phyloP scores from a whole-genome alignment of 2,888 invertebrate genomes.

The Metellina segmentata region DNA sequence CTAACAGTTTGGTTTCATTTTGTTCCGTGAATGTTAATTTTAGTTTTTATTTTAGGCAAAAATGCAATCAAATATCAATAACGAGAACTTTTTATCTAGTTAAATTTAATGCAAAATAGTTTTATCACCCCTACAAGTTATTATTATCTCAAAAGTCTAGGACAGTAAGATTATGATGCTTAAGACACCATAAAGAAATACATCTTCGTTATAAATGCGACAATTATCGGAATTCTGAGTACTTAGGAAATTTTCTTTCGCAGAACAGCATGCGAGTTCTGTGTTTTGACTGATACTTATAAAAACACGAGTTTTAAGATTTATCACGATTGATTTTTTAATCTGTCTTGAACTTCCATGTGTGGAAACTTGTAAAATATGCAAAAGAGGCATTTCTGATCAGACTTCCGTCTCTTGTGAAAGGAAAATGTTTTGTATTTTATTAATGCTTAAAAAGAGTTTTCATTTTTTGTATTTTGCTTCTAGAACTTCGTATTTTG shows the following conservation, averaged over 20 bases:
- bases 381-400: constrained; percentile 9
- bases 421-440: constrained; percentile 7
- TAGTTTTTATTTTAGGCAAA: too few species aligned
- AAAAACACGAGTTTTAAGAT: background rate
- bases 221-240: constrained; percentile 9
- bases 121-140: background rate
- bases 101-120: constrained; percentile 21
- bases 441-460: background rate
- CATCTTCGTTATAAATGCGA: constrained; percentile 25
- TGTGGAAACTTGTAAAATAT: constrained; percentile 20
- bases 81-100: background rate
- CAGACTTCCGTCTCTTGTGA: constrained; percentile 6
- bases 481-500: background rate
- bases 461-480: background rate
- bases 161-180: background rate
- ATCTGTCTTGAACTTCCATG: constrained; percentile 2
- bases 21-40: too few species aligned
- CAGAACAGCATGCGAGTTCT: background rate
- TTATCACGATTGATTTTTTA: constrained; percentile 17
- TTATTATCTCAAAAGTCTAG: background rate
- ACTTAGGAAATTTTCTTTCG: constrained; percentile 14
- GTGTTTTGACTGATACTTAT: background rate
- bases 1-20: too few species aligned
- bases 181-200: constrained; percentile 11
- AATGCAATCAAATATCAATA: background rate